phyloP scores from a whole-genome alignment of 2,113 vertebrate genomes.

The Tinamus guttatus region DNA sequence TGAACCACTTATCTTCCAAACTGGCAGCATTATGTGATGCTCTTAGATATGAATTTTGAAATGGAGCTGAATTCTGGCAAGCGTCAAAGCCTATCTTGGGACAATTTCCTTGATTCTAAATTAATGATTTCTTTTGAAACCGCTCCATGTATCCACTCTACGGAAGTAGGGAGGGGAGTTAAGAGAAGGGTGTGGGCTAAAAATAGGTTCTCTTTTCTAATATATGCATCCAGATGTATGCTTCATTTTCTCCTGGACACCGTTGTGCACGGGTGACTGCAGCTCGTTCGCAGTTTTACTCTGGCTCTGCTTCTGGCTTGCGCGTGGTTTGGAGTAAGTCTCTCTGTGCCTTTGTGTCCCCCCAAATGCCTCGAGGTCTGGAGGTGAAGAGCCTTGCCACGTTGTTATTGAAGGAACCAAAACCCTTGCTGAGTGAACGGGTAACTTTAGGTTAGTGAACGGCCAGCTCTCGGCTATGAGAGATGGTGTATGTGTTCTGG shows the following conservation, averaged over 20 bases:
- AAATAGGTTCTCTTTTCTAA: background rate
- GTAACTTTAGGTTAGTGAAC: background rate
- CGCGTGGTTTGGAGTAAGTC: background rate
- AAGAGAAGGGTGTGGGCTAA: rapidly evolving
- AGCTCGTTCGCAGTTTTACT: background rate
- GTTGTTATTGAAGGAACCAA: background rate
- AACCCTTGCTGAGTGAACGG: background rate
- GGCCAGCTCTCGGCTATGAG: background rate
- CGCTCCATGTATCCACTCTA: background rate
- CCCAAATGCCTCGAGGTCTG: background rate
- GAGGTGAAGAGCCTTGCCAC: background rate
- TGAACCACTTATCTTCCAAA: background rate
- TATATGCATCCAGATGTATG: background rate
- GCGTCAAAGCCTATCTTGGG: background rate
- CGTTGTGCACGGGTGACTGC: background rate
- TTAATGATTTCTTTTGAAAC: background rate
- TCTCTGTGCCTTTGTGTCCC: background rate
- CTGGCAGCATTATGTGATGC: background rate
- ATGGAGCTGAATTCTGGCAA: background rate
- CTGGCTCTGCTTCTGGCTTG: background rate
- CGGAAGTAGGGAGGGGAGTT: background rate
- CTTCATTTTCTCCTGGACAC: background rate
- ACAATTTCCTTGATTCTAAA: background rate
- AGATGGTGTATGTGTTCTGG: background rate
- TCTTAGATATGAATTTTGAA: background rate